Evolutionary conservation across 2,113 vertebrate species (phyloP).

Genomic region (Melanotaenia duboulayi): DNA sequence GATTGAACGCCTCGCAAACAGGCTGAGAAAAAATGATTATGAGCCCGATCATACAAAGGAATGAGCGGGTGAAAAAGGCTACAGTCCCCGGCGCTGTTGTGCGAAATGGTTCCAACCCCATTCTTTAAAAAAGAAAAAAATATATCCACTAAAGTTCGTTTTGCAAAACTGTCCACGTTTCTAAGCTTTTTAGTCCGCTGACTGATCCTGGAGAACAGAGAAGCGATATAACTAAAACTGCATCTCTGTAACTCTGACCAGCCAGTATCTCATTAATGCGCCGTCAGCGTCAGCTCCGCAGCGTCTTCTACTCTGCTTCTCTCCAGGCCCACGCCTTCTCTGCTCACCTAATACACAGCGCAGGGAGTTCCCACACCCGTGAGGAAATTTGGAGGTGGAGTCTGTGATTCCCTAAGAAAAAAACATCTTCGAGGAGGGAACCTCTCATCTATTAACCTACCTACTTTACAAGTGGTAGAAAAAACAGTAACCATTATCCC

Average conservation of each 20-base stretch:
- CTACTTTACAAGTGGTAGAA: constrained; percentile 19
- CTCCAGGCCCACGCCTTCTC: constrained; percentile 59
- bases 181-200: constrained; percentile 17
- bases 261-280: constrained; percentile 58
- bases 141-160: constrained; percentile 45
- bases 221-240: constrained; percentile 43
- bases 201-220: constrained; percentile 19
- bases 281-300: constrained; percentile 60
- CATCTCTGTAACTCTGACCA: constrained; percentile 58
- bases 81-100: constrained; percentile 58
- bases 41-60: constrained; percentile 58
- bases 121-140: constrained; percentile 41
- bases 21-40: constrained; percentile 68
- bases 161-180: constrained; percentile 5
- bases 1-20: constrained; percentile 85
- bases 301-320: constrained; percentile 37
- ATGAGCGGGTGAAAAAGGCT: constrained; percentile 31
- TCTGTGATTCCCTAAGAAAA: constrained; percentile 70
- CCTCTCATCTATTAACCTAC: constrained; percentile 23
- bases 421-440: constrained; percentile 9
- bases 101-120: constrained; percentile 70
- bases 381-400: constrained; percentile 80
- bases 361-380: constrained; percentile 79
- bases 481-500: constrained; percentile 23
- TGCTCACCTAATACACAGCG: constrained; percentile 65